A percentile compares a stretch with the other conserved stretches of the same genome.
These are phyloP conservation scores for Neodon shergylaensis DNA, from an alignment of 2,113 vertebrate genomes.

Conservation along the genomic window DNA sequence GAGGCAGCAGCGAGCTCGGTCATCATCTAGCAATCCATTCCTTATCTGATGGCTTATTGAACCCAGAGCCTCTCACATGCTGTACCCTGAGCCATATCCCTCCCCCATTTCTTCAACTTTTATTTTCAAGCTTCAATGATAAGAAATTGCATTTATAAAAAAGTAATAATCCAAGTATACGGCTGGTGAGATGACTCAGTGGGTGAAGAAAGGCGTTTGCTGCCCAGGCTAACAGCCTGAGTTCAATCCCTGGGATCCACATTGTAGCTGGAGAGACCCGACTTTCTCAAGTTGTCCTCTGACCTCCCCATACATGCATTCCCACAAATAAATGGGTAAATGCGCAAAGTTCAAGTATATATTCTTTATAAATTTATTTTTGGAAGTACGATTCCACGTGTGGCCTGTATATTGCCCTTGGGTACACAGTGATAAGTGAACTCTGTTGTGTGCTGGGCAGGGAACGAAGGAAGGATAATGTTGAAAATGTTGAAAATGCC, in stretches of 20 bases:
- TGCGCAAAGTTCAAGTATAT: neutral
- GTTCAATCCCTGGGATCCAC: neutral
- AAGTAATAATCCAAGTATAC: neutral
- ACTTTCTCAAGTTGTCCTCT: neutral
- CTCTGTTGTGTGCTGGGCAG: neutral
- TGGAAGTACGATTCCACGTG: neutral
- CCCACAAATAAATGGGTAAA: neutral
- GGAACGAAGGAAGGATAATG: neutral
- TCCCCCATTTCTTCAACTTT: neutral
- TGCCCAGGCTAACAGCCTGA: fast-evolving
- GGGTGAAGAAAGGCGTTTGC: neutral
- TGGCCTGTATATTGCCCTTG: neutral
- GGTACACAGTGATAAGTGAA: neutral
- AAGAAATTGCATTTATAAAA: neutral
- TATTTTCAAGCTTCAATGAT: constrained; percentile 16
- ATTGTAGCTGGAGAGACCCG: neutral
- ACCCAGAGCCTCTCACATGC: neutral
- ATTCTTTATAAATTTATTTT: neutral
- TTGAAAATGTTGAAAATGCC: neutral
- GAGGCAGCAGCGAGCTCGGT: constrained; percentile 17
- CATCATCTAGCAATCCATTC: constrained; percentile 18
- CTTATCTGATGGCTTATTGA: neutral
- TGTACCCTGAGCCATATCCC: neutral
- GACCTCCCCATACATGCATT: neutral
- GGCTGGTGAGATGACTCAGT: neutral